Percentiles rank a stretch among this genome's conserved stretches.
These are phyloP conservation scores for Pseudanteris insignis DNA, from an alignment of 2,888 invertebrate genomes.

Conservation along the genomic window DNA sequence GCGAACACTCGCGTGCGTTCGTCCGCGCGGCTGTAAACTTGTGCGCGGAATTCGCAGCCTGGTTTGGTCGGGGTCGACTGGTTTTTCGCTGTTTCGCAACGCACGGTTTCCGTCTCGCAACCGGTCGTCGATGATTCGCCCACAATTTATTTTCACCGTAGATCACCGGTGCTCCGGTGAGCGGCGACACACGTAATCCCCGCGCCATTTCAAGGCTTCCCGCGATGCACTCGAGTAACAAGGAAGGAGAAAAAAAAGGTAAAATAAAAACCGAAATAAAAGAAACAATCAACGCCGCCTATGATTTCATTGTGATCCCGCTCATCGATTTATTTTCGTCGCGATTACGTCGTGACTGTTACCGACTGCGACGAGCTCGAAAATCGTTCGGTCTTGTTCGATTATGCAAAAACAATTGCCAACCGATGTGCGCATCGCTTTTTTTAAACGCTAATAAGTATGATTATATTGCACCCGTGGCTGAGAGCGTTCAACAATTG, in stretches of 20 bases:
- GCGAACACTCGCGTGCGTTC: slow-evolving; percentile 18
- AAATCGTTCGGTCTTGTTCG: not conserved
- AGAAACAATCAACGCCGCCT: slow-evolving; percentile 1
- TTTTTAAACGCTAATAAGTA: no score
- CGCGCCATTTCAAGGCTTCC: slow-evolving; percentile 22
- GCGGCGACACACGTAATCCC: slow-evolving; percentile 23
- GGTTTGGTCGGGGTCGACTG: slow-evolving; percentile 27
- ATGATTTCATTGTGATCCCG: slow-evolving; percentile 33
- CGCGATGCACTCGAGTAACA: slow-evolving; percentile 11
- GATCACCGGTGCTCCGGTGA: no score
- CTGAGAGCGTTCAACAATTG: no score
- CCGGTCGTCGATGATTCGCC: slow-evolving; percentile 35
- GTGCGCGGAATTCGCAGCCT: slow-evolving; percentile 20
- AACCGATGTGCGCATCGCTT: no score
- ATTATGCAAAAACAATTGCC: no score
- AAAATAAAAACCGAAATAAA: not conserved
- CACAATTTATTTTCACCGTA: slow-evolving; percentile 34
- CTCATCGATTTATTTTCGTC: slow-evolving; percentile 30
- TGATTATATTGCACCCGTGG: no score
- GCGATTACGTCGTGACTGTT: slow-evolving; percentile 11
- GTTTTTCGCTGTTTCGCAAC: slow-evolving; percentile 34
- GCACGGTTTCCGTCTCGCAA: slow-evolving; percentile 32
- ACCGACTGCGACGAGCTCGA: no score
- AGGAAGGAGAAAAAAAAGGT: slow-evolving; percentile 12
- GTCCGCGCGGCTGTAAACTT: slow-evolving; percentile 12